phyloP scores from a whole-genome alignment of 2,797 vertebrate species.

The Graptemys geographica region DNA sequence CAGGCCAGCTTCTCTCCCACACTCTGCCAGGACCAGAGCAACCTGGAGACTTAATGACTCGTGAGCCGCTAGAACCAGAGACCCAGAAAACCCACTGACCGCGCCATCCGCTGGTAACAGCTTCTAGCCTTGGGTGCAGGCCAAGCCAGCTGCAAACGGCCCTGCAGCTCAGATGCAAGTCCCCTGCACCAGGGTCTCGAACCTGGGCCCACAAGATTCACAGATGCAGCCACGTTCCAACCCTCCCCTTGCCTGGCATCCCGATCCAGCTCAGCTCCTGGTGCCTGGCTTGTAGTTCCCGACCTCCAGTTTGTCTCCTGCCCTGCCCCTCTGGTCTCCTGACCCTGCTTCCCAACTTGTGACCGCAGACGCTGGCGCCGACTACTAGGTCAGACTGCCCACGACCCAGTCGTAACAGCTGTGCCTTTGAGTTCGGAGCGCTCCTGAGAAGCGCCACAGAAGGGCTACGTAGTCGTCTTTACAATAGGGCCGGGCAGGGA shows the following conservation, averaged over 20 bases:
- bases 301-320: neutral
- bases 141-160: neutral
- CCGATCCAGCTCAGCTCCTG: neutral
- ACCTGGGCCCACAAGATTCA: neutral
- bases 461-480: neutral
- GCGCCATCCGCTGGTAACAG: neutral
- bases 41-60: neutral
- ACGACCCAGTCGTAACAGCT: too few species aligned
- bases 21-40: neutral
- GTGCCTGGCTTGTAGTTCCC: neutral
- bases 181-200: neutral
- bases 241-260: neutral
- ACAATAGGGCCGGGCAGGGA: neutral
- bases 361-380: neutral
- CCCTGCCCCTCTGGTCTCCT: neutral
- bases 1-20: neutral
- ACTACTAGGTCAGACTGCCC: neutral
- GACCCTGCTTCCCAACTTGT: accelerated
- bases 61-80: neutral
- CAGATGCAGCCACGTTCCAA: neutral
- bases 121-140: neutral
- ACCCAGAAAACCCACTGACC: neutral
- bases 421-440: neutral
- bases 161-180: too few species aligned
- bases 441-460: neutral